Percentiles rank a stretch among this genome's conserved stretches.
Conservation (phyloP, 2,797 vertebrate species). For the Bryconaethiops microstoma region DNA sequence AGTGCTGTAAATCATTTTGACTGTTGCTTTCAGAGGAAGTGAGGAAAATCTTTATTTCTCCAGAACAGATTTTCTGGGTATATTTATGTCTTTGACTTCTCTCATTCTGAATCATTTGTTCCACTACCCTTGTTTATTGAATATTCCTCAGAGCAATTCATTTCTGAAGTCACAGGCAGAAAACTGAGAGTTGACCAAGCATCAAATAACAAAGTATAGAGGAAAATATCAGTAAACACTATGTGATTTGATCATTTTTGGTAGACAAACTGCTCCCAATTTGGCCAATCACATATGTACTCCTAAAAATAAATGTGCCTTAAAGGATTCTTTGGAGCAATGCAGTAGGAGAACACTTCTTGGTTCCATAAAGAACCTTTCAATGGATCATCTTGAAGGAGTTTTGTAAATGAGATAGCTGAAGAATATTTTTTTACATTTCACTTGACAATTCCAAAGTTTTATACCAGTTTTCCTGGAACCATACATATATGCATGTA, state of each 20-base stretch:
- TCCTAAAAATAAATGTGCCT: background rate
- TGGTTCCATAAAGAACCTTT: too few species aligned
- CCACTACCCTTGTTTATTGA: constrained; percentile 8
- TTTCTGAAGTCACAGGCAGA: background rate
- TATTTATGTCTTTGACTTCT: constrained; percentile 53
- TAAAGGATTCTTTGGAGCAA: background rate
- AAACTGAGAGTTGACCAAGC: constrained; percentile 6
- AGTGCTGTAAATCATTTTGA: constrained; percentile 53
- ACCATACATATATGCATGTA: background rate
- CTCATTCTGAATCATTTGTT: constrained; percentile 50
- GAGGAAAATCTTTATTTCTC: constrained; percentile 59
- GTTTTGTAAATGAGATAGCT: too few species aligned
- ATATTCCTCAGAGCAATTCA: constrained; percentile 19
- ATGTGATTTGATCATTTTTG: background rate
- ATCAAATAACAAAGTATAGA: background rate
- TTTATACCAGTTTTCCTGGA: background rate
- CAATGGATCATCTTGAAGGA: too few species aligned
- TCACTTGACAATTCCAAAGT: too few species aligned
- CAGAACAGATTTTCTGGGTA: constrained; percentile 42
- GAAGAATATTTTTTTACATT: too few species aligned
- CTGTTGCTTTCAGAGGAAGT: constrained; percentile 41
- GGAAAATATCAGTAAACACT: background rate
- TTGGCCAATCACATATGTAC: background rate
- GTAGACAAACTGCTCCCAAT: background rate
- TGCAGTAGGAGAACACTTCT: too few species aligned